These are phyloP conservation scores for Enteromius unitaeniatus DNA, from an alignment of 2,797 vertebrate species.

Conservation along the genomic window DNA sequence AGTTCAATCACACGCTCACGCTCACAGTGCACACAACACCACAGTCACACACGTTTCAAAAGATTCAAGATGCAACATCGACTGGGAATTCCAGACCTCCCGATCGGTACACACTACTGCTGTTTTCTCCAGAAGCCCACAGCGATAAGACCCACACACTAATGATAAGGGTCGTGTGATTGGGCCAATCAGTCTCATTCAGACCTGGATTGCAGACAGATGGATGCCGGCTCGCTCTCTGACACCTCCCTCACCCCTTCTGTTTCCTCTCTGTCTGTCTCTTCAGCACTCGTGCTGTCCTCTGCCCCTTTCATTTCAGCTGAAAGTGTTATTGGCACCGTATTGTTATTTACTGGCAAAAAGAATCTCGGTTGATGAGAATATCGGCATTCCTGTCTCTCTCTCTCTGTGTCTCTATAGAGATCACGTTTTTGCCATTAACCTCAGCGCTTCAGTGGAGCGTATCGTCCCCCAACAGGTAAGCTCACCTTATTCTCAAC, in stretches of 20 bases:
- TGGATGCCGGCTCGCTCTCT: conserved; percentile 29
- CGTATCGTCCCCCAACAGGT: conserved; percentile 88
- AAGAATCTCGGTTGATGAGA: not conserved
- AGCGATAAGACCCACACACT: conserved; percentile 34
- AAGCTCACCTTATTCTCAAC: conserved; percentile 58
- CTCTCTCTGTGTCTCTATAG: conserved; percentile 71
- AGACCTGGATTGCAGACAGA: conserved; percentile 47
- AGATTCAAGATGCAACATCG: conserved; percentile 22
- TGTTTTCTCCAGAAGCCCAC: conserved; percentile 18
- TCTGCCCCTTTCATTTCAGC: conserved; percentile 8
- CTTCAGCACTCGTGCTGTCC: conserved; percentile 9
- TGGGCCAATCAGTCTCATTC: conserved; percentile 61
- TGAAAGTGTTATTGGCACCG: conserved; percentile 23
- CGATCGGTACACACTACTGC: not conserved
- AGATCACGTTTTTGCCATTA: conserved; percentile 92
- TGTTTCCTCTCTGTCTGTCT: conserved; percentile 23
- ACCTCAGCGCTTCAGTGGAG: conserved; percentile 81
- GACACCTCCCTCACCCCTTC: conserved; percentile 3
- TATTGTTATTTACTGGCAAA: conserved; percentile 24
- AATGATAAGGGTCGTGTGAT: conserved; percentile 52
- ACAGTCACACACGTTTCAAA: conserved; percentile 18
- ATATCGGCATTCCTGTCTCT: conserved; percentile 38
- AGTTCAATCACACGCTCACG: conserved; percentile 39
- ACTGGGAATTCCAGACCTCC: conserved; percentile 30
- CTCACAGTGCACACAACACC: conserved; percentile 10